Evolutionary conservation across 2,888 invertebrate genomes (phyloP).

Genomic region (Drosophila rubida): DNA sequence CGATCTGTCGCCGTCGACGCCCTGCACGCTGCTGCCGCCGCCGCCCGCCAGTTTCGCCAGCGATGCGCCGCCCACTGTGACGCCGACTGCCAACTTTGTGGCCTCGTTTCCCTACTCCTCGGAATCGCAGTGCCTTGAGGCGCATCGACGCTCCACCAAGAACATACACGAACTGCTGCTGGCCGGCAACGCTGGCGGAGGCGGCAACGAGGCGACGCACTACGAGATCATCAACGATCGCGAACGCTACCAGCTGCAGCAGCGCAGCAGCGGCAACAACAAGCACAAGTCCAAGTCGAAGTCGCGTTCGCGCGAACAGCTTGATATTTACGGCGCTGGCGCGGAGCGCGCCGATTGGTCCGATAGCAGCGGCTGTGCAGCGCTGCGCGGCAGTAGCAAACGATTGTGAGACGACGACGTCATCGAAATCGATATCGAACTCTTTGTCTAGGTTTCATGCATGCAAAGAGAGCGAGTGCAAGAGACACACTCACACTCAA

Average conservation of each 20-base stretch:
- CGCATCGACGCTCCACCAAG: conserved; percentile 84
- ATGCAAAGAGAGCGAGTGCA: background rate
- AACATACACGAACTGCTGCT: conserved; percentile 84
- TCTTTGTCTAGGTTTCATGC: conserved; percentile 82
- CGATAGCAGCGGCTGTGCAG: conserved; percentile 64
- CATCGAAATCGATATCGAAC: conserved; percentile 82
- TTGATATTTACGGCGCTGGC: conserved; percentile 72
- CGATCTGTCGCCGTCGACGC: conserved; percentile 84
- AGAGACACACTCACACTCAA: background rate
- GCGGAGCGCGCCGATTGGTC: conserved; percentile 82
- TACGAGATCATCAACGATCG: conserved; percentile 86
- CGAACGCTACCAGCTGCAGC: conserved; percentile 71
- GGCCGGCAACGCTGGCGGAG: conserved; percentile 80
- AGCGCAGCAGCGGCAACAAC: conserved; percentile 54
- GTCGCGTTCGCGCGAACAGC: conserved; percentile 68
- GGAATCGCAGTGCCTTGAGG: conserved; percentile 85
- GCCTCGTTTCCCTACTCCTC: conserved; percentile 84
- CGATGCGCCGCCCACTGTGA: conserved; percentile 43
- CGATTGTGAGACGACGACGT: conserved; percentile 83
- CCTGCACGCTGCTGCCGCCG: conserved; percentile 68
- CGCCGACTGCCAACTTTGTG: conserved; percentile 79
- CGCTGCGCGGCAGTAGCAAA: conserved; percentile 58
- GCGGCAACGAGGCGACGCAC: conserved; percentile 9
- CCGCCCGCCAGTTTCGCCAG: conserved; percentile 75
- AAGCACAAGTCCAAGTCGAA: conserved; percentile 65